Evolutionary conservation across 2,888 invertebrate genomes (phyloP), one percentile per base, ranked within the genome.

Genomic region (Latheticus oryzae): DNA sequence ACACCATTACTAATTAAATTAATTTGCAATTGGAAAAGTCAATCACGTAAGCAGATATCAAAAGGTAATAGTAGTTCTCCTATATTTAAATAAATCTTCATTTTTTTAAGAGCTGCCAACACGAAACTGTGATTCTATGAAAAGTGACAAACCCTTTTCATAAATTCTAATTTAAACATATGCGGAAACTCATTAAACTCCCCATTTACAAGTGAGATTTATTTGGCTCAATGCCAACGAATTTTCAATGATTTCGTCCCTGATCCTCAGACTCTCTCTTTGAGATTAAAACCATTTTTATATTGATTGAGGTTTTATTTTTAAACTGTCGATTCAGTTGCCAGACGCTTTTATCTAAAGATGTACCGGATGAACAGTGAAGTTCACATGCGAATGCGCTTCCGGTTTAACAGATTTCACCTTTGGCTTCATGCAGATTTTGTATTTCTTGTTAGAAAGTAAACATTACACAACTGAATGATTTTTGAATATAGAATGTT

Each of bases 321-420:
- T 8, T 5, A 12, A n/a, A 7, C 16, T 48, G 35, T 48, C 19
- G 48, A 48, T 48, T 45, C 12, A n/a, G 30, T 4, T 8, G 40
- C 45, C 45, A 23, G 48, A 35, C 48, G 48, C 26, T 16, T 33
- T 48, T 35, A 48, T 48, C 16, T 15, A 30, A 21, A 48, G 48
- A 48, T 48, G 48, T 13, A 17, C 26, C 42, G 30, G 35, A 48
- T 48, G 35, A 16, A 15, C 9, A n/a, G 32, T 16, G 21, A 9
- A 1, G 28, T 12, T 42, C 28, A 30, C 45, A 32, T 45, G 45
- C 48, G 16, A 35, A 48, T 48, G 48, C 48, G 26, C 35, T 48
- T 48, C 48, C 48, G 48, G 35, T 19, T 35, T 1, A 21, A 28
- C 5, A 21, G 28, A 26, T 45, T 32, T 32, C 45, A 30, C 45